Evolutionary conservation across 2,888 invertebrate genomes (phyloP).

Genomic region (Eupeodes luniger): DNA sequence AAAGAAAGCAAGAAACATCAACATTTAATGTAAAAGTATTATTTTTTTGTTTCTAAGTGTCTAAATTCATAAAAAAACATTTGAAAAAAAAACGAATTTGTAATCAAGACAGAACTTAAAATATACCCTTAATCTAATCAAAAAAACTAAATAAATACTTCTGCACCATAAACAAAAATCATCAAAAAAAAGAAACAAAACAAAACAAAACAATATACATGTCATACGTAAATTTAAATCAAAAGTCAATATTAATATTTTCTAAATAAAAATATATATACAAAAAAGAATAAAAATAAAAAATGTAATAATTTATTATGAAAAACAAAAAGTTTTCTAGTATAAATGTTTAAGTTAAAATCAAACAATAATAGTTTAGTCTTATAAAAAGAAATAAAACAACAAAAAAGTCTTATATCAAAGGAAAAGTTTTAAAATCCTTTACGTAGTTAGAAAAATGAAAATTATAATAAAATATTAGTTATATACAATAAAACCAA

Average conservation of each 20-base stretch:
- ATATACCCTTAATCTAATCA: too few species aligned
- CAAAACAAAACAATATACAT: background rate
- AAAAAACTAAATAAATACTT: too few species aligned
- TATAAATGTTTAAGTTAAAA: constrained; percentile 25
- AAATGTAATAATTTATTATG: background rate
- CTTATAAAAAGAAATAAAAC: constrained; percentile 5
- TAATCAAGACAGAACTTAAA: too few species aligned
- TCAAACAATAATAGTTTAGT: constrained; percentile 62
- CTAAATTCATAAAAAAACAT: too few species aligned
- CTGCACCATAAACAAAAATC: background rate
- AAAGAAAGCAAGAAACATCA: too few species aligned
- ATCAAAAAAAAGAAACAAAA: background rate
- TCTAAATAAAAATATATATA: constrained; percentile 30
- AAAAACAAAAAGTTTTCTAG: constrained; percentile 10
- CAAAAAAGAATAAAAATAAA: constrained; percentile 5
- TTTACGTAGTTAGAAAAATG: constrained; percentile 59
- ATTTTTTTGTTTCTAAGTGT: background rate
- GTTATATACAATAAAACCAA: constrained; percentile 47
- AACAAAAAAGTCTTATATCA: background rate
- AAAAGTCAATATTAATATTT: constrained; percentile 47
- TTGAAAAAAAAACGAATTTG: too few species aligned
- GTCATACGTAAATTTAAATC: constrained; percentile 35
- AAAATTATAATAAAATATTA: constrained; percentile 55
- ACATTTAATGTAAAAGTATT: too few species aligned
- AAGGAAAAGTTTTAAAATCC: constrained; percentile 40